A percentile compares a stretch with the other conserved stretches of the same genome.
phyloP scores from a whole-genome alignment of 2,797 vertebrate genomes.

The Scolopax bukidnonensis region DNA sequence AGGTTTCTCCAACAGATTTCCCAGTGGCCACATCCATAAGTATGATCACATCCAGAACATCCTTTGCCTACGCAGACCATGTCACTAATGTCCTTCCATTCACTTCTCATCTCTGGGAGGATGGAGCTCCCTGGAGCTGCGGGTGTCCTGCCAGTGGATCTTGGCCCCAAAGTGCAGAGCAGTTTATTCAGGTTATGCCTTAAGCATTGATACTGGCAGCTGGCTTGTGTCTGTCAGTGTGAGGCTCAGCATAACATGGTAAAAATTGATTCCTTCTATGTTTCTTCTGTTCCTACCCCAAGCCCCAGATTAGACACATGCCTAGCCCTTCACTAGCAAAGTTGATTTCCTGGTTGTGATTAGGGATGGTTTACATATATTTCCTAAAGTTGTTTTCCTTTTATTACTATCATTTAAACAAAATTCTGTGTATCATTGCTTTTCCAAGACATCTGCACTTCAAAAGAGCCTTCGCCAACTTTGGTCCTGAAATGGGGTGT shows the following conservation, averaged over 20 bases:
- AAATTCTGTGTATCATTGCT: not conserved
- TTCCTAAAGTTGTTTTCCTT: conserved; percentile 51
- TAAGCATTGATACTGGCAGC: not conserved
- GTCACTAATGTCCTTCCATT: not conserved
- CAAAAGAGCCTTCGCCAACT: not conserved
- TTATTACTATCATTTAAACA: conserved; percentile 37
- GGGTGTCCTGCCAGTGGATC: not conserved
- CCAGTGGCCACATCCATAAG: not conserved
- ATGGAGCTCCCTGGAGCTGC: not conserved
- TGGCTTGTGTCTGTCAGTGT: conserved; percentile 44
- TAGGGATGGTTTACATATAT: conserved; percentile 54
- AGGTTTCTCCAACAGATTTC: not conserved
- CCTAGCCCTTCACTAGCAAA: not conserved
- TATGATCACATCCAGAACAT: rapidly evolving
- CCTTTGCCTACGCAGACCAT: rapidly evolving
- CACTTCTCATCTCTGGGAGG: rapidly evolving
- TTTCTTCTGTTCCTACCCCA: conserved; percentile 42
- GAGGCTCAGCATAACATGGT: conserved; percentile 24
- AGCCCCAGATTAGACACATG: conserved; percentile 48
- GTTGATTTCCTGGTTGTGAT: conserved; percentile 58
- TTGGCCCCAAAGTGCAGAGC: not conserved
- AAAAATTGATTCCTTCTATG: conserved; percentile 48
- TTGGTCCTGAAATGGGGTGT: not conserved
- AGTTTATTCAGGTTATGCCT: not conserved
- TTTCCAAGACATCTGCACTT: conserved; percentile 24